Percentiles rank a stretch among this genome's conserved stretches.
These are phyloP conservation scores for Margaritifera margaritifera DNA, from an alignment of 2,888 invertebrate genomes.

Conservation along the genomic window DNA sequence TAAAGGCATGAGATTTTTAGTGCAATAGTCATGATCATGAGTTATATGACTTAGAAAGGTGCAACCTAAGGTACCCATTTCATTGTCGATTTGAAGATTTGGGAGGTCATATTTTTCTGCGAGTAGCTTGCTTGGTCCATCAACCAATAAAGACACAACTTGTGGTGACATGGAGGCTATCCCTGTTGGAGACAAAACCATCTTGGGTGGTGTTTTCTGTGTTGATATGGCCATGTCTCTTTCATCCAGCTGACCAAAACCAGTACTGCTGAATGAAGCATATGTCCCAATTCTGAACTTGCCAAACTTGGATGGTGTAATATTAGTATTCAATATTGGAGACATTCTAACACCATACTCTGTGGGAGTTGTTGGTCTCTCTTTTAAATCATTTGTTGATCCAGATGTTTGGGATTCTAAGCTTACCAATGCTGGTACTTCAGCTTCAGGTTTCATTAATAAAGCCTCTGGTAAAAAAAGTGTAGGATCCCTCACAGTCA, in stretches of 20 bases:
- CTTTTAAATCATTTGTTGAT: too few relatives aligned
- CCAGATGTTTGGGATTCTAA: too few relatives aligned
- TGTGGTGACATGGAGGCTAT: too few relatives aligned
- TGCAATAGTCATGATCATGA: conserved; percentile 66
- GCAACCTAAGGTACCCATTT: neutral
- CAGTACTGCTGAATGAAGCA: conserved; percentile 61
- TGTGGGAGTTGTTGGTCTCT: too few relatives aligned
- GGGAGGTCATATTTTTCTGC: too few relatives aligned
- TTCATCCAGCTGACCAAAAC: conserved; percentile 49
- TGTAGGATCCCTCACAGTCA: too few relatives aligned
- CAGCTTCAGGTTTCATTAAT: too few relatives aligned
- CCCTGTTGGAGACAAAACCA: neutral
- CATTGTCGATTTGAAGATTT: too few relatives aligned
- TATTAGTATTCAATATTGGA: conserved; percentile 2
- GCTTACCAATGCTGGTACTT: too few relatives aligned
- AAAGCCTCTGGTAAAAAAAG: too few relatives aligned
- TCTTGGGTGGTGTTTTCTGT: conserved; percentile 1
- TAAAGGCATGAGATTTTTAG: conserved; percentile 38
- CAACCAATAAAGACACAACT: too few relatives aligned
- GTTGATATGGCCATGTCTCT: conserved; percentile 16
- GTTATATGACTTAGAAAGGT: conserved; percentile 31
- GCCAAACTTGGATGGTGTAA: conserved; percentile 48
- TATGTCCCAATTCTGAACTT: conserved; percentile 63
- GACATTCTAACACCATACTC: neutral
- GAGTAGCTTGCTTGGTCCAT: too few relatives aligned